These are phyloP conservation scores for Cetoscarus ocellatus DNA, from an alignment of 2,797 vertebrate genomes.

Conservation along the genomic window DNA sequence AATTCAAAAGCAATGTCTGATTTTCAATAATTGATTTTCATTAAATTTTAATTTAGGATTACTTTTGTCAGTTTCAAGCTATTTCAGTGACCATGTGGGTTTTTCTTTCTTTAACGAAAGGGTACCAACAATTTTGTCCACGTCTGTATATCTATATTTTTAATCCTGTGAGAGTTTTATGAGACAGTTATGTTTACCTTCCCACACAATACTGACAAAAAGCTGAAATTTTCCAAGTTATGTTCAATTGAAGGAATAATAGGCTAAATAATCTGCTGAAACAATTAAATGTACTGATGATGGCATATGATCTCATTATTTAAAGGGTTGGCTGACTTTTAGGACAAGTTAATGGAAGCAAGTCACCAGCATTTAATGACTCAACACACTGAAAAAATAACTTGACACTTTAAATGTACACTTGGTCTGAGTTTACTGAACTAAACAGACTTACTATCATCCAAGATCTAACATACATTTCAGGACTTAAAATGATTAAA, in stretches of 20 bases:
- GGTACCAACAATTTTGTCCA: too few relatives aligned
- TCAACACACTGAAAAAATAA: background rate
- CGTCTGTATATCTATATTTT: background rate
- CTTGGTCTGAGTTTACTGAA: background rate
- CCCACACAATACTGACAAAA: background rate
- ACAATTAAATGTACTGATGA: background rate
- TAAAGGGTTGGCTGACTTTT: conserved; percentile 52
- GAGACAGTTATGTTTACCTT: conserved; percentile 2
- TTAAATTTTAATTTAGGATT: too few relatives aligned
- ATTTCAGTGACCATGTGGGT: too few relatives aligned
- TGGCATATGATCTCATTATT: background rate
- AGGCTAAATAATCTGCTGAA: background rate
- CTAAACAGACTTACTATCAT: background rate
- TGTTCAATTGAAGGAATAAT: background rate
- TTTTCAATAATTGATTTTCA: too few relatives aligned
- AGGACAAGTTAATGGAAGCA: conserved; percentile 10
- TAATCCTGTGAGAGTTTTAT: background rate
- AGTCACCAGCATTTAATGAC: conserved; percentile 4
- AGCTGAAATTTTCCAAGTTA: background rate
- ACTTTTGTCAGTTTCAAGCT: too few relatives aligned
- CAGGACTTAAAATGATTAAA: too few relatives aligned
- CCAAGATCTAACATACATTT: background rate
- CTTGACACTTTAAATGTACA: background rate
- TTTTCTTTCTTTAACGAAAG: too few relatives aligned
- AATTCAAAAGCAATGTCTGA: too few relatives aligned